Percentiles rank a stretch among this genome's conserved stretches.
Conservation (phyloP, 2,113 vertebrate genomes). For the Onychostruthus taczanowskii region DNA sequence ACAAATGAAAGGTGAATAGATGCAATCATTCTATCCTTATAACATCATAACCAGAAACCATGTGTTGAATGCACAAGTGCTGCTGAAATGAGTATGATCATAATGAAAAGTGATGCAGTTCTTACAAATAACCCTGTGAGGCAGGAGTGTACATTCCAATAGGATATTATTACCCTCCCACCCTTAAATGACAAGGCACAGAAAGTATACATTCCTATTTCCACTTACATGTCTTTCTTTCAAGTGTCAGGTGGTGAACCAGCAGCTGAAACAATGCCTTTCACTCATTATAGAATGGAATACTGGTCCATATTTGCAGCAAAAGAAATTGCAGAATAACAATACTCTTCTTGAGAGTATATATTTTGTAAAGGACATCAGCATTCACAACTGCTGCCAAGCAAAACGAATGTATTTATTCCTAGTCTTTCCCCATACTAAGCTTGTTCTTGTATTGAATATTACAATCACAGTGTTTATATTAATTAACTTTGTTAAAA, state of each 20-base stretch:
- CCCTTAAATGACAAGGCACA: slow-evolving; percentile 21
- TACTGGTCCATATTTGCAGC: not conserved
- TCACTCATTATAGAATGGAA: slow-evolving; percentile 11
- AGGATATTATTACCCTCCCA: slow-evolving; percentile 61
- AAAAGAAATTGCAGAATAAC: not conserved
- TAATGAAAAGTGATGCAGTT: slow-evolving; percentile 63
- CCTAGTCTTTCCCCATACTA: not conserved
- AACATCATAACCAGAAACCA: slow-evolving; percentile 64
- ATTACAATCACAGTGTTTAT: not conserved
- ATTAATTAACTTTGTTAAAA: not conserved
- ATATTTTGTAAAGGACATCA: not conserved
- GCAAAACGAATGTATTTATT: not conserved
- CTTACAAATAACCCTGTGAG: slow-evolving; percentile 58
- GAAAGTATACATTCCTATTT: slow-evolving; percentile 18
- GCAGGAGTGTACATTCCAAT: slow-evolving; percentile 48
- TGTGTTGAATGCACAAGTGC: slow-evolving; percentile 65
- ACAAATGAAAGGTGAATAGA: slow-evolving; percentile 82
- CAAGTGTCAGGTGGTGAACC: not conserved
- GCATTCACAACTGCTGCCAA: not conserved
- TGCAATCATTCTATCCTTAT: slow-evolving; percentile 73
- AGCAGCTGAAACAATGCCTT: slow-evolving; percentile 42
- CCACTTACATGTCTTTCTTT: not conserved
- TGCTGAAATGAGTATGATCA: slow-evolving; percentile 67
- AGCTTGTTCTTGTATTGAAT: not conserved
- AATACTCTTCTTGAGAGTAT: not conserved